phyloP scores from a whole-genome alignment of 92 coral and sea anemone genomes.

The Zoanthus sansibaricus region DNA sequence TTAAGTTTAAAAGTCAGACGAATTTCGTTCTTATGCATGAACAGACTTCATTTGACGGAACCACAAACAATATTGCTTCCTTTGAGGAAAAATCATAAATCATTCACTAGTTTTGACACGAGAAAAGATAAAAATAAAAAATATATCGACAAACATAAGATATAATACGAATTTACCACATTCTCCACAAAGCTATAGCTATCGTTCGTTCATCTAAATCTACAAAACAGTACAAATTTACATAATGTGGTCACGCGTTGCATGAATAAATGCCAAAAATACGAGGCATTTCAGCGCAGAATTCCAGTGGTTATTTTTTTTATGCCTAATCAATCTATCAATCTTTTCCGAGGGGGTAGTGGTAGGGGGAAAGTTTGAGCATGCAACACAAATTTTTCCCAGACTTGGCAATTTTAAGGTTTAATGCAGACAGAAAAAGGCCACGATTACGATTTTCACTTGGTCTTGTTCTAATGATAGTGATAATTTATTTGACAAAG shows the following conservation, averaged over 20 bases:
- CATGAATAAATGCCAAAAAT: neutral
- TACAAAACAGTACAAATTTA: neutral
- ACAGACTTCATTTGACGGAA: too few relatives aligned
- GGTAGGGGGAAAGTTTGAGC: too few relatives aligned
- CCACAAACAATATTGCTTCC: neutral
- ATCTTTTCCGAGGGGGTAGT: too few relatives aligned
- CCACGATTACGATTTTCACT: too few relatives aligned
- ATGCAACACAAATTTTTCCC: too few relatives aligned
- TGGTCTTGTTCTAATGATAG: too few relatives aligned
- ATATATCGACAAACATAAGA: neutral
- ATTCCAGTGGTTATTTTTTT: neutral
- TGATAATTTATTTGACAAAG: too few relatives aligned
- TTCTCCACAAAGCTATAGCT: neutral
- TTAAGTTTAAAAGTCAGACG: neutral
- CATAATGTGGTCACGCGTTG: constrained; percentile 6
- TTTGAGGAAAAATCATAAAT: neutral
- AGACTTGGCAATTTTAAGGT: too few relatives aligned
- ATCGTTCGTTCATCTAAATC: neutral
- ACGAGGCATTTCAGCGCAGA: neutral
- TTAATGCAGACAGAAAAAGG: too few relatives aligned
- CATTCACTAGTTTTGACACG: neutral
- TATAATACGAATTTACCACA: neutral
- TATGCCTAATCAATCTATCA: neutral
- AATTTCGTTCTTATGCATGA: neutral
- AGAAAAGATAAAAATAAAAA: neutral